Evolutionary conservation across 2,888 invertebrate genomes (phyloP).

Genomic region (Leptura quadrifasciata): DNA sequence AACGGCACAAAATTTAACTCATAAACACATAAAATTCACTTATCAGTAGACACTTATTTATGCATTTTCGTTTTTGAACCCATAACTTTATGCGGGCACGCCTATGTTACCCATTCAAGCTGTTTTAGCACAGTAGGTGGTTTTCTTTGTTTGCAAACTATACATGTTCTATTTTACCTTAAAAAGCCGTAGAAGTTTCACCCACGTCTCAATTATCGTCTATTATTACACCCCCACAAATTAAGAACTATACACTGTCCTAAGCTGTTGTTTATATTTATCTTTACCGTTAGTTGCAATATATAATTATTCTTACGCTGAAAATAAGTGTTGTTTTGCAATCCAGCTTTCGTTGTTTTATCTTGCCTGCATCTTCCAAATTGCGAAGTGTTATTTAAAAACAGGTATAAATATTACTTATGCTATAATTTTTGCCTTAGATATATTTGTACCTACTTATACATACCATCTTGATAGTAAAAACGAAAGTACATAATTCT

Average conservation of each 20-base stretch:
- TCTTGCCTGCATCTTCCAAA: not conserved
- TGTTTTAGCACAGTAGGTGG: slow-evolving; percentile 51
- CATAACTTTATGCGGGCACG: slow-evolving; percentile 1
- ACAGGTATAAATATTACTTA: too few relatives aligned
- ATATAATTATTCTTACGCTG: not conserved
- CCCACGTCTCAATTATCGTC: slow-evolving; percentile 52
- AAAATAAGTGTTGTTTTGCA: slow-evolving; percentile 1
- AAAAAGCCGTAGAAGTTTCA: slow-evolving; percentile 54
- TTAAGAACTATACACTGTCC: slow-evolving; percentile 11
- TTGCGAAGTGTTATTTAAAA: too few relatives aligned
- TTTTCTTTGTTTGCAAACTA: slow-evolving; percentile 52
- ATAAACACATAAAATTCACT: too few relatives aligned
- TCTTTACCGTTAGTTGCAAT: not conserved
- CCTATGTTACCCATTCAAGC: slow-evolving; percentile 35
- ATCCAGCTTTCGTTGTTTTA: not conserved
- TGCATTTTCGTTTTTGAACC: not conserved
- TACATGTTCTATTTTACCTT: slow-evolving; percentile 54
- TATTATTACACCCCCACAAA: slow-evolving; percentile 50
- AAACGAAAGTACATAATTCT: too few relatives aligned
- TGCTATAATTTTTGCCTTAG: too few relatives aligned
- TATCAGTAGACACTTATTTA: too few relatives aligned
- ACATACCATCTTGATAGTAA: too few relatives aligned
- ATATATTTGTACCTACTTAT: too few relatives aligned
- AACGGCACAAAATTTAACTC: too few relatives aligned
- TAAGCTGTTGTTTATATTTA: slow-evolving; percentile 11